Conservation (phyloP, 1,140 invertebrate species). For the Microplitis demolitor region DNA sequence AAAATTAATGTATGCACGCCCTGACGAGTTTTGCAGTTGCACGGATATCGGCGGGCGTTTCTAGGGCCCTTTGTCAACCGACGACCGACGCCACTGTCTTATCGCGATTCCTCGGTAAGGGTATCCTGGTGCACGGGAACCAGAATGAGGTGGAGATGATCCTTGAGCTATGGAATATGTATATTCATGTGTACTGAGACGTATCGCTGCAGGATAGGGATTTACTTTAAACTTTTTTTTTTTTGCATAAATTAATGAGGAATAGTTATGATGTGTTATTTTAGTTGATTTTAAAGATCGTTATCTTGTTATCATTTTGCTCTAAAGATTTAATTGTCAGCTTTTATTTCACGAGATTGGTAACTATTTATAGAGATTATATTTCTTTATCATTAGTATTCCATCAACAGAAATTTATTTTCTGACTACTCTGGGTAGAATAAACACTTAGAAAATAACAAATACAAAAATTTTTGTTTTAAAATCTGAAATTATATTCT, state of each 20-base stretch:
- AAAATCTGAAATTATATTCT: too few species aligned
- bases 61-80: constrained; percentile 55
- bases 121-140: not conserved
- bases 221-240: not conserved
- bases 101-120: constrained; percentile 41
- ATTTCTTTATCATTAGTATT: too few species aligned
- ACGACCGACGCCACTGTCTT: constrained; percentile 50
- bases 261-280: not conserved
- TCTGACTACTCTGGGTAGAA: too few species aligned
- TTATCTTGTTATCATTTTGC: too few species aligned
- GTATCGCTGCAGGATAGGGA: too few species aligned
- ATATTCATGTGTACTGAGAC: not conserved
- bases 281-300: too few species aligned
- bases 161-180: not conserved
- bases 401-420: too few species aligned
- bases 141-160: not conserved
- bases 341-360: too few species aligned
- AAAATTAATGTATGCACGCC: constrained; percentile 55
- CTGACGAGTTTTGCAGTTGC: constrained; percentile 45
- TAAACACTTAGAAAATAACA: too few species aligned
- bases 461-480: too few species aligned
- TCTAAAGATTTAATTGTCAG: too few species aligned
- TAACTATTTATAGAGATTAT: too few species aligned
- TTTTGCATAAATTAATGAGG: not conserved
- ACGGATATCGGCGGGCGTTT: constrained; percentile 50